Conservation (phyloP, 2,797 vertebrate species). For the Lutjanus argentimaculatus region DNA sequence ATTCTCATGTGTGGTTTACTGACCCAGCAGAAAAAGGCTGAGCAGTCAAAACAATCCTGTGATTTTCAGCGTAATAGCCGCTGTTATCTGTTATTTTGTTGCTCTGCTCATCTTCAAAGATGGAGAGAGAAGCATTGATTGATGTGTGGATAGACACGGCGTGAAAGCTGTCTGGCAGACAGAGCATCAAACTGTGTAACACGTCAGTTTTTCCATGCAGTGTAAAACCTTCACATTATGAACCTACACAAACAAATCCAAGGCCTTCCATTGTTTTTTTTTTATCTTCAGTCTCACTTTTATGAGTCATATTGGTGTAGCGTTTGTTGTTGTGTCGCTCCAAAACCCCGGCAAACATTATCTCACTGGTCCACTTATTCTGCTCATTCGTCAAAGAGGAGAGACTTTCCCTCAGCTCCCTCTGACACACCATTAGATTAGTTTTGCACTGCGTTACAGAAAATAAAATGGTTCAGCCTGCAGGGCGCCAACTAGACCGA, state of each 20-base stretch:
- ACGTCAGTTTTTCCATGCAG: not conserved
- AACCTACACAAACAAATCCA: conserved; percentile 3
- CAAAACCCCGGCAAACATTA: not conserved
- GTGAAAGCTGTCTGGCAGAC: not conserved
- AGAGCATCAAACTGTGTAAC: not conserved
- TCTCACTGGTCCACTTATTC: conserved; percentile 21
- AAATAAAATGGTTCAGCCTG: conserved; percentile 45
- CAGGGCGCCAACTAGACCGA: not conserved
- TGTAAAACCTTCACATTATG: not conserved
- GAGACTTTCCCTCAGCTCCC: conserved; percentile 35
- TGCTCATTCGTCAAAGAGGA: conserved; percentile 48
- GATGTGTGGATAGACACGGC: conserved; percentile 12
- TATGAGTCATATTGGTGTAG: not conserved
- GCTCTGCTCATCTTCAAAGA: conserved; percentile 40
- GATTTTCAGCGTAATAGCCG: conserved; percentile 31
- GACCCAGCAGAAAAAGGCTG: conserved; percentile 11
- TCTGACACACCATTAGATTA: conserved; percentile 44
- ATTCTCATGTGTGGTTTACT: conserved; percentile 2
- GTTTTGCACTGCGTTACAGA: conserved; percentile 12
- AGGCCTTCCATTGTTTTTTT: not conserved
- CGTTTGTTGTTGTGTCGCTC: not conserved
- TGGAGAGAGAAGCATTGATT: conserved; percentile 17
- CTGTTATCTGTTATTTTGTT: conserved; percentile 50
- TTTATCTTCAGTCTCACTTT: not conserved
- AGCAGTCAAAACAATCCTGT: conserved; percentile 14